Conservation (phyloP, 2,888 invertebrate species). For the Scaptomyza caliginosa region DNA sequence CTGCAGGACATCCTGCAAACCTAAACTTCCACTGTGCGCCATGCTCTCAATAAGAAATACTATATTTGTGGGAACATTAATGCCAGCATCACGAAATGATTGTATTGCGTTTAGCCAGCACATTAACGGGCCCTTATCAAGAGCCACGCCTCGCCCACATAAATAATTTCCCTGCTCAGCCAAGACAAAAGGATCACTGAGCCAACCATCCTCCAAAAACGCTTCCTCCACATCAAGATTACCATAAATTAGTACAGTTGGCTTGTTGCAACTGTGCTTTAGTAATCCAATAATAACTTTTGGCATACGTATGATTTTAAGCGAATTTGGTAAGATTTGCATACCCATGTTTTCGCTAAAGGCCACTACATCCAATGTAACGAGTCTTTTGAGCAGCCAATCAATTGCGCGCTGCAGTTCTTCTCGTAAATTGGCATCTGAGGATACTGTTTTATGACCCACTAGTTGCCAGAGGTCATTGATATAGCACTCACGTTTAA, state of each 20-base stretch:
- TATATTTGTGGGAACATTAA: conserved; percentile 42
- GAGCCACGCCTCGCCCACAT: conserved; percentile 52
- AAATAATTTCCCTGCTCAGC: conserved; percentile 39
- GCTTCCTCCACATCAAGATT: conserved; percentile 60
- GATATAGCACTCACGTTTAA: conserved; percentile 44
- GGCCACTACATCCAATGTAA: conserved; percentile 39
- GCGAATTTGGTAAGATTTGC: conserved; percentile 36
- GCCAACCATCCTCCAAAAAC: conserved; percentile 39
- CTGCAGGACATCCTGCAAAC: conserved; percentile 39
- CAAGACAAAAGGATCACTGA: conserved; percentile 49
- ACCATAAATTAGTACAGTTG: conserved; percentile 50
- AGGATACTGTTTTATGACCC: conserved; percentile 37
- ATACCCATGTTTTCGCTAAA: conserved; percentile 50
- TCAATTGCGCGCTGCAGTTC: conserved; percentile 35
- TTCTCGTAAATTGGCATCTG: conserved; percentile 7
- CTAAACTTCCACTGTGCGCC: conserved; percentile 50
- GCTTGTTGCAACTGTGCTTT: conserved; percentile 10
- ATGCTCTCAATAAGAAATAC: conserved; percentile 53
- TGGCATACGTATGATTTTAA: conserved; percentile 43
- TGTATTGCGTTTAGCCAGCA: conserved; percentile 58
- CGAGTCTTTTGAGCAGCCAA: conserved; percentile 45
- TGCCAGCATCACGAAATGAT: conserved; percentile 43
- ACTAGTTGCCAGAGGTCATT: conserved; percentile 53
- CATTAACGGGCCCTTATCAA: conserved; percentile 51
- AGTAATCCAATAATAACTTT: conserved; percentile 40